phyloP scores from a whole-genome alignment of 2,888 invertebrate genomes.

The Eupithecia tripunctaria region DNA sequence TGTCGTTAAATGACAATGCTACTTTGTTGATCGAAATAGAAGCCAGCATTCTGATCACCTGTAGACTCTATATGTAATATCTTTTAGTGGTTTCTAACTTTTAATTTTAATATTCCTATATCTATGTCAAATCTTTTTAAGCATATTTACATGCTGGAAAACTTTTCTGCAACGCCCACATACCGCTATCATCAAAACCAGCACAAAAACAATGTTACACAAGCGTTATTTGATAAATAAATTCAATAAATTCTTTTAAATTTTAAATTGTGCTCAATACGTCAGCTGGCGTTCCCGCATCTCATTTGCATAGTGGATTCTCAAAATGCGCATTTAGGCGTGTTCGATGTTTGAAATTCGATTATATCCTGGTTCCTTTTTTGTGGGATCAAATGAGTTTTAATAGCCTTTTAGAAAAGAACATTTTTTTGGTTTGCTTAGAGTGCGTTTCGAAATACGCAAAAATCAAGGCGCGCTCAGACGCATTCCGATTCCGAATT shows the following conservation, averaged over 20 bases:
- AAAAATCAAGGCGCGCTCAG: too few species aligned
- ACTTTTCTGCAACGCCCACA: background rate
- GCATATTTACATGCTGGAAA: background rate
- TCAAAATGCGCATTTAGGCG: constrained; percentile 31
- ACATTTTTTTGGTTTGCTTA: background rate
- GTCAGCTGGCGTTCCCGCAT: constrained; percentile 37
- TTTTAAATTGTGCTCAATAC: constrained; percentile 52
- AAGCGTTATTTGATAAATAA: constrained; percentile 41
- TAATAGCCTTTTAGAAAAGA: background rate
- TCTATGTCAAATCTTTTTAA: too few species aligned
- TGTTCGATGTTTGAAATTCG: constrained; percentile 33
- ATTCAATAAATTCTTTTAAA: constrained; percentile 54
- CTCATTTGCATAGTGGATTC: constrained; percentile 39
- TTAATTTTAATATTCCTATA: too few species aligned
- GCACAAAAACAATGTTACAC: background rate
- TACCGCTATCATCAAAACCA: background rate
- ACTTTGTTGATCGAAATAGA: too few species aligned
- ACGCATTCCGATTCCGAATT: too few species aligned
- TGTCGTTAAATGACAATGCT: too few species aligned
- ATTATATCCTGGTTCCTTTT: constrained; percentile 17
- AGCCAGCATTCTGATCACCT: too few species aligned
- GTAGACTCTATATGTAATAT: too few species aligned
- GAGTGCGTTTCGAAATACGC: too few species aligned
- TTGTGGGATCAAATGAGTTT: background rate
- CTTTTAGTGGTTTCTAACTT: too few species aligned